Evolutionary conservation across 1,140 invertebrate genomes (phyloP), one percentile per base, ranked within the genome.

Genomic region (Dinoponera quadriceps): DNA sequence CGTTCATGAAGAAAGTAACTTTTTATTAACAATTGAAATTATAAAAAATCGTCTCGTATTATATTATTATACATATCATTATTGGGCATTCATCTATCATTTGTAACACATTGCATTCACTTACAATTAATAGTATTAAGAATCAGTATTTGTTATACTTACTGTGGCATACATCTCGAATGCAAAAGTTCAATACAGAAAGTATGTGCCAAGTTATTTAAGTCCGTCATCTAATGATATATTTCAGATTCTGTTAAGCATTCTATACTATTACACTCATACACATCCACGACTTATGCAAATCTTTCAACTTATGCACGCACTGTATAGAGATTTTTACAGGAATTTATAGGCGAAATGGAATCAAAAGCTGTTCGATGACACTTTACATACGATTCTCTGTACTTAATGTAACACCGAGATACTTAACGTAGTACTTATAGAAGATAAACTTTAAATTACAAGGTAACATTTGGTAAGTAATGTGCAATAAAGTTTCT

Each of bases 51-150:
- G 57, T 38, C 73, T 83, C 73, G 73, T 88, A 83, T 83, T 83
- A 63, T 80, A 82, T 85, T 83, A 85, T 66, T 83, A 71, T 87
- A 91, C 91, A 92, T 93, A 93, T 92, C 92, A 92, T 85, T 91
- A 92, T 86, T 90, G 90, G 91, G 89, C 91, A 92, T 92, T 92
- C 89, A 82, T 82, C 82, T 86, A 83, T 75, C 65, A 83, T 82
- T 81, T 66, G 14, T 73, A 82, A 80, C 18, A 62, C 74, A n/a
- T 55, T 69, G 71, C 65, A 91, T 86, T 85, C 51, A 81, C 82
- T 83, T 22, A 59, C 71, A 75, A 68, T 49, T 49, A 59, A 69
- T 85, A 86, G 62, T 65, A 84, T 72, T 82, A 63, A 69, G 71
- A 89, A 44, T 16, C 20, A 77, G 51, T 69, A 77, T 84, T 83